phyloP scores from a whole-genome alignment of 2,797 vertebrate species.

The Setipinna tenuifilis region DNA sequence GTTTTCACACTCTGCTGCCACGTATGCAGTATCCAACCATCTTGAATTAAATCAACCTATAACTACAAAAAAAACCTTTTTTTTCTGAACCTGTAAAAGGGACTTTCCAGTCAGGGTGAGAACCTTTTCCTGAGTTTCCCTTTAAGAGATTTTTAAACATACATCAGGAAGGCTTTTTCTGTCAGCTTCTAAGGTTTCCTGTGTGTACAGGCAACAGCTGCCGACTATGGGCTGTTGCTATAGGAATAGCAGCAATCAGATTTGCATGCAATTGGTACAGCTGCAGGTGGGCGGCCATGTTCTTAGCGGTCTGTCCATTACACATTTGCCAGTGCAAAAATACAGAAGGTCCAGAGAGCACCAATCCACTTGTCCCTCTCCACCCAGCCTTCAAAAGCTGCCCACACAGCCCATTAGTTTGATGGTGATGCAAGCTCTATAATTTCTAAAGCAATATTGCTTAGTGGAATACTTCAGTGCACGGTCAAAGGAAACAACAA shows the following conservation, averaged over 20 bases:
- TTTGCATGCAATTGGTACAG: conserved; percentile 58
- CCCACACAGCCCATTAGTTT: conserved; percentile 37
- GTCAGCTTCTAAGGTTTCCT: neutral
- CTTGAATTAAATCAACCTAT: neutral
- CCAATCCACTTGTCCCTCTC: conserved; percentile 17
- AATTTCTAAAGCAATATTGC: neutral
- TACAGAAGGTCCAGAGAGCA: conserved; percentile 45
- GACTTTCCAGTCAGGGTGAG: conserved; percentile 36
- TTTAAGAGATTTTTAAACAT: conserved; percentile 22
- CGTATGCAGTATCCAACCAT: neutral
- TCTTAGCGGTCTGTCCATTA: conserved; percentile 22
- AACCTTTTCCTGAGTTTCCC: conserved; percentile 27
- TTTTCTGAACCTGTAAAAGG: conserved; percentile 9
- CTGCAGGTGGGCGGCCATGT: conserved; percentile 53
- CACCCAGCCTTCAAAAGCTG: neutral
- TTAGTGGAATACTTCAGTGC: too few relatives aligned
- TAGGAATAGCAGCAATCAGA: conserved; percentile 41
- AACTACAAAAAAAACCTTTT: neutral
- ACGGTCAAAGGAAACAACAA: neutral
- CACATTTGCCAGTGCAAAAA: conserved; percentile 27
- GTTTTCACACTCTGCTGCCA: neutral
- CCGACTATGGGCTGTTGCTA: conserved; percentile 42
- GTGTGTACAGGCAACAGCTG: conserved; percentile 32
- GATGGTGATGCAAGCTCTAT: conserved; percentile 22
- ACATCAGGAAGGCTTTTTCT: neutral